phyloP scores from a whole-genome alignment of 2,888 invertebrate species.

The Cantharis flavilabris region DNA sequence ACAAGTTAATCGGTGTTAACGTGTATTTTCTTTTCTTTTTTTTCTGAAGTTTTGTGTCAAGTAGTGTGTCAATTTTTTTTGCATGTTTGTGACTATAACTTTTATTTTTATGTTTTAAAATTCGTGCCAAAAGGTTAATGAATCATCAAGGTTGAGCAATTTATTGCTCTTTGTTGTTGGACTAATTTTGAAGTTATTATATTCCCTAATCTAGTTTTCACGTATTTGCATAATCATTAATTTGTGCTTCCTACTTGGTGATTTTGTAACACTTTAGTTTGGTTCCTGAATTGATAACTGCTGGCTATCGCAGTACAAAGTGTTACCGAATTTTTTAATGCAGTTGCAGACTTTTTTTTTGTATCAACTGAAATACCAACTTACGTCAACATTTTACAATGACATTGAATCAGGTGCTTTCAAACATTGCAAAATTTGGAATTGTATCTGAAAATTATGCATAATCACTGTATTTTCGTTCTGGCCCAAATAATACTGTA shows the following conservation, averaged over 20 bases:
- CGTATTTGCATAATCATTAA: neutral
- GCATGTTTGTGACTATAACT: neutral
- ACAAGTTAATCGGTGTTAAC: neutral
- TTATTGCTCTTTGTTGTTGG: conserved; percentile 1
- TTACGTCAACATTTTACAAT: neutral
- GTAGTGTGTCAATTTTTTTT: neutral
- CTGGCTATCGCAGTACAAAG: neutral
- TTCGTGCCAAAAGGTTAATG: conserved; percentile 16
- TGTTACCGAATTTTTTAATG: neutral
- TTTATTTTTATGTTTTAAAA: neutral
- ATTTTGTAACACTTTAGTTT: neutral
- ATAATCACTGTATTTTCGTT: neutral
- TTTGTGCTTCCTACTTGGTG: neutral
- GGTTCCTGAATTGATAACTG: neutral
- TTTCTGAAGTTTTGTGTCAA: neutral
- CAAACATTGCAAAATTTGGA: neutral
- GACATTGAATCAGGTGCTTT: neutral
- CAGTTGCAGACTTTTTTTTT: neutral
- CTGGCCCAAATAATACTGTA: neutral
- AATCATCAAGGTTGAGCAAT: conserved; percentile 11
- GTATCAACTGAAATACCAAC: neutral
- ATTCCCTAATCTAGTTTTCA: neutral
- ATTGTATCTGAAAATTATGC: neutral
- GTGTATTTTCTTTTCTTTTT: neutral
- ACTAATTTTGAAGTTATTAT: neutral